A percentile compares a stretch with the other conserved stretches of the same genome.
Evolutionary conservation across 2,797 vertebrate genomes (phyloP).

Genomic region (Peromyscus eremicus): DNA sequence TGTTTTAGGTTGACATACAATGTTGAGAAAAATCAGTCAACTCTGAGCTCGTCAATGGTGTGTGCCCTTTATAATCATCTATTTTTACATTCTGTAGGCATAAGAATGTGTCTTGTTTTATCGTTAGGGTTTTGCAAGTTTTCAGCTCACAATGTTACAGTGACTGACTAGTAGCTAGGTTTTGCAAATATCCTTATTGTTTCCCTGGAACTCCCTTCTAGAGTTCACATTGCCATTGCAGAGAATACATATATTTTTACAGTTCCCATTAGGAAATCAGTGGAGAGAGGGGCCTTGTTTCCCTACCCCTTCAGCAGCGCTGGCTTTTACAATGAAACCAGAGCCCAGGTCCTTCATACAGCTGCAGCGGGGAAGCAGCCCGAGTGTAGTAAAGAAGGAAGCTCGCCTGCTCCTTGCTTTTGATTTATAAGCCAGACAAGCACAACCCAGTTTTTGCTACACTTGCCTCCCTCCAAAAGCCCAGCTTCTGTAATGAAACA

Average conservation of each 20-base stretch:
- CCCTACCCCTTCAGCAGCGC: background rate
- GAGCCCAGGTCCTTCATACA: background rate
- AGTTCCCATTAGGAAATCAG: background rate
- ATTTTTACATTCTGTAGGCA: background rate
- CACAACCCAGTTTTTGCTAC: background rate
- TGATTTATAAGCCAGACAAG: slow-evolving; percentile 57
- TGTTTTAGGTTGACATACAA: background rate
- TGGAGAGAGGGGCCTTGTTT: background rate
- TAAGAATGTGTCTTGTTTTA: background rate
- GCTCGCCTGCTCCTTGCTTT: background rate
- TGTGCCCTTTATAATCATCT: no score
- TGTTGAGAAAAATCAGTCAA: background rate
- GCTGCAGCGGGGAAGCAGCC: background rate
- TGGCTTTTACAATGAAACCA: slow-evolving; percentile 35
- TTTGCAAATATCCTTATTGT: slow-evolving; percentile 10
- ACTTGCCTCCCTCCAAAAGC: slow-evolving; percentile 13
- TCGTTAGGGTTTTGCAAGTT: background rate
- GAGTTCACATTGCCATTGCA: background rate
- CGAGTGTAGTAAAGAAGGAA: background rate
- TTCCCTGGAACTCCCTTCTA: slow-evolving; percentile 34
- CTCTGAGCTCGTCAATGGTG: background rate
- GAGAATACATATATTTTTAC: background rate
- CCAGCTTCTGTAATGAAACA: slow-evolving; percentile 65
- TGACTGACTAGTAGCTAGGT: background rate
- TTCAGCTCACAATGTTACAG: background rate